Percentiles rank a stretch among this genome's conserved stretches.
Conservation (phyloP, 1,140 invertebrate species). For the Chionoecetes opilio region DNA sequence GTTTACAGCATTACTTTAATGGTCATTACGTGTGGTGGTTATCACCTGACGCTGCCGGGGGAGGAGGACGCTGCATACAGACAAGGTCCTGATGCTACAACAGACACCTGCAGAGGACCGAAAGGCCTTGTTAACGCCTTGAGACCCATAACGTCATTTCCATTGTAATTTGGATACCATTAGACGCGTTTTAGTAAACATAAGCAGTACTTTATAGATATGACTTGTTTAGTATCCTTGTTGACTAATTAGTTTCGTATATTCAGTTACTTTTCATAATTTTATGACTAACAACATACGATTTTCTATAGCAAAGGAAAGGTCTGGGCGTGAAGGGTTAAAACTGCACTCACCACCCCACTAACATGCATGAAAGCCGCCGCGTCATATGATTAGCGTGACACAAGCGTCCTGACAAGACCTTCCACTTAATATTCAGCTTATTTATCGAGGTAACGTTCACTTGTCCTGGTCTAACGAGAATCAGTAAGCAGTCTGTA, state of each 20-base stretch:
- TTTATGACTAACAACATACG: too few relatives aligned
- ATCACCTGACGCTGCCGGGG: slow-evolving; percentile 45
- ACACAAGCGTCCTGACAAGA: not conserved
- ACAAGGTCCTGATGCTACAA: not conserved
- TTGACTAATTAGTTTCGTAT: too few relatives aligned
- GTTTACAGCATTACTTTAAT: slow-evolving; percentile 58
- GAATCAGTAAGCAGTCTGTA: slow-evolving; percentile 17
- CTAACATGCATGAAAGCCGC: not conserved
- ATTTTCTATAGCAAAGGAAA: too few relatives aligned
- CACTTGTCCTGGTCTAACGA: slow-evolving; percentile 3
- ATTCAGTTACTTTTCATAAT: too few relatives aligned
- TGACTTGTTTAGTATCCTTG: too few relatives aligned
- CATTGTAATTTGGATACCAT: too few relatives aligned
- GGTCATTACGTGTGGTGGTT: slow-evolving; percentile 56
- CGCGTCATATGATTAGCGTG: not conserved
- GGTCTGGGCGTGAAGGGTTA: too few relatives aligned
- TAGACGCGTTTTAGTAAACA: too few relatives aligned
- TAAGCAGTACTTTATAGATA: too few relatives aligned
- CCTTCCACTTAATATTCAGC: not conserved
- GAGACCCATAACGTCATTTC: too few relatives aligned
- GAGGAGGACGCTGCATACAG: not conserved
- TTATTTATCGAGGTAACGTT: not conserved
- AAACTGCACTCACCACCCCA: not conserved
- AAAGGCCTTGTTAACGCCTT: too few relatives aligned
- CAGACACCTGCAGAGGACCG: not conserved